Evolutionary conservation across 2,113 vertebrate species (phyloP).

Genomic region (Gallinago jamesoni): DNA sequence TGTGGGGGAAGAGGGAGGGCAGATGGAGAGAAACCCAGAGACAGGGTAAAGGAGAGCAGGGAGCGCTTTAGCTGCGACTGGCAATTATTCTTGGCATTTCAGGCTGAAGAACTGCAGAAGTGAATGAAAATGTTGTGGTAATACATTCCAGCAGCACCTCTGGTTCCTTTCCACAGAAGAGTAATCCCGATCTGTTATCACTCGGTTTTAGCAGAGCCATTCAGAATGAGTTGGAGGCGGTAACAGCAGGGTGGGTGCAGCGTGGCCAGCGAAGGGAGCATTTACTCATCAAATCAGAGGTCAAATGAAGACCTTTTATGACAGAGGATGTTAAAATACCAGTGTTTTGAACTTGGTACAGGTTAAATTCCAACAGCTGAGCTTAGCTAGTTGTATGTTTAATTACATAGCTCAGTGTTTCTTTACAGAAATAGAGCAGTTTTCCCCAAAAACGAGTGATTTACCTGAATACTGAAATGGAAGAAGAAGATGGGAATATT

Average conservation of each 20-base stretch:
- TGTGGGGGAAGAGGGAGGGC: neutral
- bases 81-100: neutral
- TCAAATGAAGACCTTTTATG: neutral
- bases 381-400: neutral
- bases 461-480: neutral
- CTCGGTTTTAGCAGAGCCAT: neutral
- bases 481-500: neutral
- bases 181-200: neutral
- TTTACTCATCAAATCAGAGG: neutral
- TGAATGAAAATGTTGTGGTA: neutral
- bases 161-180: neutral
- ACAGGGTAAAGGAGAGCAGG: neutral
- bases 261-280: neutral
- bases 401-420: accelerated
- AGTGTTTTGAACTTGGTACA: neutral
- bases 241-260: neutral
- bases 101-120: neutral
- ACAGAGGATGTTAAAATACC: neutral
- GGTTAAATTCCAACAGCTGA: neutral
- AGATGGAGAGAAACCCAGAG: neutral
- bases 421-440: neutral
- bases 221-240: neutral
- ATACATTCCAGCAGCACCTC: neutral
- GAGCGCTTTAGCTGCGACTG: neutral
- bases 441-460: neutral